Evolutionary conservation across 2,113 vertebrate species (phyloP), one percentile per base, ranked within the genome.

Genomic region (Phrynosoma blainvillii): DNA sequence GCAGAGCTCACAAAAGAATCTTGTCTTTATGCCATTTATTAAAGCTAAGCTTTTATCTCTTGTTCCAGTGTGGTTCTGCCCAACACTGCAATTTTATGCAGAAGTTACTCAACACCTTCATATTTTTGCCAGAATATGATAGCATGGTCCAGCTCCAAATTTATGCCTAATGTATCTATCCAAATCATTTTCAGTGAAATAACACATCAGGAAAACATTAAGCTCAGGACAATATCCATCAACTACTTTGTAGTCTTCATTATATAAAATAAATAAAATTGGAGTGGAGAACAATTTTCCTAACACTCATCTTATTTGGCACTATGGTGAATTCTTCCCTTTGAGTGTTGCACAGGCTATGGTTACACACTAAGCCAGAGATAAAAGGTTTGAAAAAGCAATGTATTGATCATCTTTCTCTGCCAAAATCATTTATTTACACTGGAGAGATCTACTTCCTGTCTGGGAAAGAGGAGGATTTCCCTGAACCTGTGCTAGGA

Each of bases 1-100:
- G 30, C 77, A 82, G n/a, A 84, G 23, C 10, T 36, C 6, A 47
- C 3, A 25, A 6, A 14, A 77, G 25, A 79, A 79, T 73, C 80
- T 16, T 71, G n/a, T 32, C 9, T 84, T 36, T 56, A 4, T 21
- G 25, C n/a, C 47, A 23, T 84, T 23, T 56, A 56, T 16, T 56
- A 84, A 84, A 32, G 18, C 18, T 83, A 86, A 93, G 27, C 84
- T 6, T 90, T 42, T 54, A 27, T 88, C 91, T n/a, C 90, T 75
- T 81, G 42, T 89, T 88, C 66, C 56, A 86, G 59, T 30, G 91
- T 5, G 27, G 88, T 89, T 94, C 52, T 16, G 89, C 59, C 78
- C 36, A 92, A 82, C 68, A 56, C 32, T 71, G n/a, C 81, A 90
- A 42, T 89, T 88, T 87, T 40, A 25, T 83, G 79, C 12, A 71